Percentiles rank a stretch among this genome's conserved stretches.
Evolutionary conservation across 1,140 invertebrate genomes (phyloP).

Genomic region (Drosophila insularis): DNA sequence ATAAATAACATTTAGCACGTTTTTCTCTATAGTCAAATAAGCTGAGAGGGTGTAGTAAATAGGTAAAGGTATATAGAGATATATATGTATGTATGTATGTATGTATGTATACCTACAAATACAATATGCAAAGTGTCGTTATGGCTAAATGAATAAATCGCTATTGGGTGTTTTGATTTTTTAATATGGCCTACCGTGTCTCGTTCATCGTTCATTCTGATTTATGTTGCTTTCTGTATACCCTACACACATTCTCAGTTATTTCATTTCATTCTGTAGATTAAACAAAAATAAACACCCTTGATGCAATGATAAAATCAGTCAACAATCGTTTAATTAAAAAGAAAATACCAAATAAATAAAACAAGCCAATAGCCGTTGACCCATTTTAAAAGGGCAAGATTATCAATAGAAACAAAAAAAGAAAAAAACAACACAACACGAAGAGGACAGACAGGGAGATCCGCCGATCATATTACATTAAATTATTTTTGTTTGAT

Average conservation of each 20-base stretch:
- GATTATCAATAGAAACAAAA: neutral
- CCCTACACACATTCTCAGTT: constrained; percentile 17
- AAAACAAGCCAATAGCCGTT: neutral
- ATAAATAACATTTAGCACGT: constrained; percentile 79
- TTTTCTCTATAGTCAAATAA: constrained; percentile 32
- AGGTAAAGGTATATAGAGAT: neutral
- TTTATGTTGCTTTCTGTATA: constrained; percentile 27
- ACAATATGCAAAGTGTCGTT: constrained; percentile 37
- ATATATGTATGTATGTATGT: neutral
- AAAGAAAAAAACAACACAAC: constrained; percentile 13
- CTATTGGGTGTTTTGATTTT: constrained; percentile 65
- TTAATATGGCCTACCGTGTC: constrained; percentile 60
- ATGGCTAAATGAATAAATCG: constrained; percentile 66
- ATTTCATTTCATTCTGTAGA: too few species aligned
- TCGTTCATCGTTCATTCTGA: constrained; percentile 35
- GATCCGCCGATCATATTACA: too few species aligned
- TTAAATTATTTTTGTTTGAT: neutral
- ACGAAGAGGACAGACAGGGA: neutral
- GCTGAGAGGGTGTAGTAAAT: neutral
- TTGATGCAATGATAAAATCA: constrained; percentile 18
- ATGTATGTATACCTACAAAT: constrained; percentile 24
- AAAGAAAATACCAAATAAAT: neutral
- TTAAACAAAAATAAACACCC: too few species aligned
- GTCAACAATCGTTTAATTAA: constrained; percentile 47
- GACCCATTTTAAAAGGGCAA: constrained; percentile 32